Conservation (phyloP, 1,140 invertebrate genomes). For the Spodoptera litura region DNA sequence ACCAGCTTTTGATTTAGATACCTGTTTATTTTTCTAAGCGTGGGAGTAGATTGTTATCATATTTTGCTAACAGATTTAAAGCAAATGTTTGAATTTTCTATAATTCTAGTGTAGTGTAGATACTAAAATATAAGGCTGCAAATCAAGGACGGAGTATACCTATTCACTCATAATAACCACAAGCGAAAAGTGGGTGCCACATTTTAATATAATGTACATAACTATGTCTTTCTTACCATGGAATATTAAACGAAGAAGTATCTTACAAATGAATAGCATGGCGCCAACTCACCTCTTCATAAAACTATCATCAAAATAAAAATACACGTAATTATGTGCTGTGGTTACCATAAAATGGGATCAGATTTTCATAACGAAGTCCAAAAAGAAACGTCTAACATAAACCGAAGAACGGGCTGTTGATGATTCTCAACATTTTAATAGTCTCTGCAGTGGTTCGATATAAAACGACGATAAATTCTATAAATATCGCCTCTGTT, state of each 20-base stretch:
- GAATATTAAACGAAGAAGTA: no score
- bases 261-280: background rate
- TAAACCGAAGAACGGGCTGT: constrained; percentile 39
- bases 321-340: constrained; percentile 26
- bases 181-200: no score
- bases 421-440: constrained; percentile 48
- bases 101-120: no score
- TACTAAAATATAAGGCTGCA: no score
- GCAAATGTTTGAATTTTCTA: no score
- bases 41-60: background rate
- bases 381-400: constrained; percentile 4
- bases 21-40: background rate
- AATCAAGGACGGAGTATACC: no score
- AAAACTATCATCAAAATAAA: constrained; percentile 23
- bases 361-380: constrained; percentile 27
- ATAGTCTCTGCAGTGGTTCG: constrained; percentile 48
- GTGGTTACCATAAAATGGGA: constrained; percentile 18
- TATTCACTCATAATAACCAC: no score
- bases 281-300: constrained; percentile 6
- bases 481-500: constrained; percentile 41
- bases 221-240: no score
- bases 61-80: no score
- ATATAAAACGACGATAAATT: constrained; percentile 49
- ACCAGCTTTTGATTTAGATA: background rate
- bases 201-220: no score